Evolutionary conservation across 2,113 vertebrate genomes (phyloP), one percentile per base, ranked within the genome.

Genomic region (Neomonachus schauinslandi): DNA sequence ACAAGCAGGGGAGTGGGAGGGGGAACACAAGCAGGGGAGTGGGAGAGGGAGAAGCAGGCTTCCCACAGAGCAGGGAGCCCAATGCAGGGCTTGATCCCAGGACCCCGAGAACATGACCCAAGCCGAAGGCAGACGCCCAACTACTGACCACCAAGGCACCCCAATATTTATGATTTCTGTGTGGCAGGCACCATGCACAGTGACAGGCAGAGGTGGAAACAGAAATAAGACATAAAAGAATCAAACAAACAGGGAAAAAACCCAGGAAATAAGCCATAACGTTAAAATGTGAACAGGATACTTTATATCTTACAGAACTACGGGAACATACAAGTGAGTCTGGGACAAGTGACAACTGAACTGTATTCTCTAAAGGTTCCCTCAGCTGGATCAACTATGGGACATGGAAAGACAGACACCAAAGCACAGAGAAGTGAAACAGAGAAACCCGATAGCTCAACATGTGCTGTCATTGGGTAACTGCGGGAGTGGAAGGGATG

Each of bases 191-290:
- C 15, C 77, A 24, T 82, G n/a, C 21, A 88, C 3, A 28, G 11
- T 42, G 26, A 31, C 19, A 69, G 26, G 8, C 0, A 86, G 79
- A 79, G 13, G 36, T 1, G 94, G 69, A 89, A 87, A 91, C 7
- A 93, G 71, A 96, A 79, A 85, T 63, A 65, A 79, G 46, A 81
- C 22, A 39, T 24, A 53, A 76, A 53, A 12, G 22, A 42, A 26
- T 95, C 46, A 95, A 81, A 83, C 11, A n/a, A 94, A 94, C 93
- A 12, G 19, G 16, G 18, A 57, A 82, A 72, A 92, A 63, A 15
- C 5, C 19, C 49, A 81, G 79, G 71, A 55, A 95, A 67, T 63
- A 91, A 87, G 51, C 21, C 0, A 0, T n/a, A 67, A 53, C 6
- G 79, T 3, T 49, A 57, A 79, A 95, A 76, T 49, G 33, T 28